Conservation (phyloP, 2,888 invertebrate species). For the Drepanosiphum platanoidis region DNA sequence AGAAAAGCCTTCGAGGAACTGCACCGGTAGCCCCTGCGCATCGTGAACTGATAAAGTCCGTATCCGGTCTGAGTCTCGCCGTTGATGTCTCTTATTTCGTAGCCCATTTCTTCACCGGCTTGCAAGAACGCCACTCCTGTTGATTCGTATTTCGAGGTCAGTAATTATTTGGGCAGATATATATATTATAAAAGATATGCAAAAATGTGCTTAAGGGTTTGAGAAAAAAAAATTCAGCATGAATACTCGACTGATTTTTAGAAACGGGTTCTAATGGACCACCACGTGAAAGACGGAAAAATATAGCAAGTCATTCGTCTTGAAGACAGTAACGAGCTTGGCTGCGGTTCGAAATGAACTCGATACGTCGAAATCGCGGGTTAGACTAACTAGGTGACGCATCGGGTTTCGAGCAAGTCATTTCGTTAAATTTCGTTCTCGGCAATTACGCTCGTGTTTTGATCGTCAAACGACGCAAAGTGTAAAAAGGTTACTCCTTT, state of each 20-base stretch:
- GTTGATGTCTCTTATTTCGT: conserved; percentile 86
- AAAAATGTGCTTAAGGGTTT: too few species aligned
- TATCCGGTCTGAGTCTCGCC: conserved; percentile 88
- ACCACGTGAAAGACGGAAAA: too few species aligned
- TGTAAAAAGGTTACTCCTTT: too few species aligned
- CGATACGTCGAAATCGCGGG: neutral
- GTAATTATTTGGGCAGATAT: too few species aligned
- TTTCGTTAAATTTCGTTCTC: neutral
- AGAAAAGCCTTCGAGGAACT: conserved; percentile 88
- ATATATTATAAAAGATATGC: too few species aligned
- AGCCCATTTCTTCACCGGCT: conserved; percentile 92
- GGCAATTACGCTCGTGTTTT: neutral
- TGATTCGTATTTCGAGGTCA: neutral
- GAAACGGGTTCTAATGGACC: too few species aligned
- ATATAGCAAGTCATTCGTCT: neutral
- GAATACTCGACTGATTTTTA: too few species aligned
- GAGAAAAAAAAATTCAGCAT: too few species aligned
- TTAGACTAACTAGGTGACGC: too few species aligned
- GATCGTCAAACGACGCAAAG: too few species aligned
- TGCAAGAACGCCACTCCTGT: conserved; percentile 80
- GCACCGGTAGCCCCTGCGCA: conserved; percentile 83
- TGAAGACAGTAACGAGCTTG: neutral
- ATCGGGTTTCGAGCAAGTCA: conserved; percentile 38
- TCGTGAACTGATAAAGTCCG: conserved; percentile 88
- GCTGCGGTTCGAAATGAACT: conserved; percentile 7